Percentiles rank a stretch among this genome's conserved stretches.
These are phyloP conservation scores for Agrypnus murinus DNA, from an alignment of 2,888 invertebrate species.

Conservation along the genomic window DNA sequence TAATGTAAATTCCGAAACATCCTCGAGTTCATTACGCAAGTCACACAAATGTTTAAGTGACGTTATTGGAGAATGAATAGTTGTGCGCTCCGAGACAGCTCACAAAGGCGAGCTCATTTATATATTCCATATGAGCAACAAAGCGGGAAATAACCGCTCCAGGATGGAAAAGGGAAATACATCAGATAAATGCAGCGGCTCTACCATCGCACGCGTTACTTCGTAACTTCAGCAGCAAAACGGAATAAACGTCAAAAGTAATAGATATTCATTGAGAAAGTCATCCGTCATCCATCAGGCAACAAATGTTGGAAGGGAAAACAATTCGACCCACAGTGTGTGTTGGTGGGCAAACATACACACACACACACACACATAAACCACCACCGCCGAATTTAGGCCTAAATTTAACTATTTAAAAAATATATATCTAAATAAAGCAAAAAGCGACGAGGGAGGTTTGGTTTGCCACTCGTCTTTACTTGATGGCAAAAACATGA, in stretches of 20 bases:
- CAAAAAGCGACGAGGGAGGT: slow-evolving; percentile 37
- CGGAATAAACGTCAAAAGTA: slow-evolving; percentile 45
- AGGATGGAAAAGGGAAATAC: slow-evolving; percentile 42
- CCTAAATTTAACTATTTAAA: slow-evolving; percentile 33
- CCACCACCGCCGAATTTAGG: slow-evolving; percentile 22
- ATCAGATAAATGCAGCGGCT: slow-evolving; percentile 46
- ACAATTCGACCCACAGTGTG: slow-evolving; percentile 32
- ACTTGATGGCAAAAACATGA: slow-evolving; percentile 51
- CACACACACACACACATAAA: neutral
- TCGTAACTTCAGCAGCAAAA: slow-evolving; percentile 25
- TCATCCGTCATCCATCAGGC: slow-evolving; percentile 42
- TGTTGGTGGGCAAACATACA: too few relatives aligned
- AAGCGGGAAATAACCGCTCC: slow-evolving; percentile 51
- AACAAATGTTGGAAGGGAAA: slow-evolving; percentile 23
- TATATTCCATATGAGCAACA: slow-evolving; percentile 50
- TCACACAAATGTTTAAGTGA: slow-evolving; percentile 48
- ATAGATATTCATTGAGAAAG: slow-evolving; percentile 42
- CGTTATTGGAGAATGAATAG: slow-evolving; percentile 47
- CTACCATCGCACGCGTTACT: slow-evolving; percentile 28
- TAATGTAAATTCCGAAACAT: slow-evolving; percentile 47
- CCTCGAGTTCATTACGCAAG: slow-evolving; percentile 45
- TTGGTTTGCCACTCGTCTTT: slow-evolving; percentile 49
- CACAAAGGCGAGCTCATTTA: slow-evolving; percentile 42
- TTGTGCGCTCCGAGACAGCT: slow-evolving; percentile 40
- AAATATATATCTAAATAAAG: slow-evolving; percentile 36